Evolutionary conservation across 2,888 invertebrate genomes (phyloP).

Genomic region (Apamea sordens): DNA sequence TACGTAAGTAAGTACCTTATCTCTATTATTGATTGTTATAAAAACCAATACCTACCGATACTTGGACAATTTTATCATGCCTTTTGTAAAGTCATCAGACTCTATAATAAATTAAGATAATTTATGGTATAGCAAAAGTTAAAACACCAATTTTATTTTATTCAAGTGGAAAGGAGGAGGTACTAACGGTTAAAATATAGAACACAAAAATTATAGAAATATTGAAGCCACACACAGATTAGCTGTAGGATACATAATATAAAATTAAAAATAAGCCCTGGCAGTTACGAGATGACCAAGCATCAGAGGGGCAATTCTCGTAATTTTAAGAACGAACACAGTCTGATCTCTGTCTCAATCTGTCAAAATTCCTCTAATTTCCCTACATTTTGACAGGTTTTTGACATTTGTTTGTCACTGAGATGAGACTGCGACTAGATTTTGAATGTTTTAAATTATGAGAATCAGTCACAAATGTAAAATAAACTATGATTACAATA

Average conservation of each 20-base stretch:
- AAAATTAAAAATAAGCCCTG: no score
- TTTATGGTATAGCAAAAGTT: not conserved
- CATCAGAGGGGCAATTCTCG: not conserved
- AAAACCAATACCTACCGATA: not conserved
- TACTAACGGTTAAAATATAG: not conserved
- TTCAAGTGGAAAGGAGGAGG: not conserved
- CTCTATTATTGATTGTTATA: slow-evolving; percentile 16
- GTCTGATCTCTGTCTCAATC: no score
- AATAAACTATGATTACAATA: slow-evolving; percentile 35
- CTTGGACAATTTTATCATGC: not conserved
- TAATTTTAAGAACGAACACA: no score
- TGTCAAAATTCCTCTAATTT: no score
- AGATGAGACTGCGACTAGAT: no score
- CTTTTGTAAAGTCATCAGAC: not conserved
- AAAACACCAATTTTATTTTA: not conserved
- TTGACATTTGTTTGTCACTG: no score
- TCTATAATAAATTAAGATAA: slow-evolving; percentile 1
- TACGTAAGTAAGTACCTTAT: not conserved
- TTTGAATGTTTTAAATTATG: no score
- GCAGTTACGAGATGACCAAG: no score
- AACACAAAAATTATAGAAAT: not conserved
- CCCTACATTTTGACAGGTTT: no score
- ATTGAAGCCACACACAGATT: not conserved
- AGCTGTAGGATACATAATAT: no score
- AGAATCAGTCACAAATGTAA: slow-evolving; percentile 19